Evolutionary conservation across 2,113 vertebrate species (phyloP), one percentile per base, ranked within the genome.

Genomic region (Macquaria ambigua): DNA sequence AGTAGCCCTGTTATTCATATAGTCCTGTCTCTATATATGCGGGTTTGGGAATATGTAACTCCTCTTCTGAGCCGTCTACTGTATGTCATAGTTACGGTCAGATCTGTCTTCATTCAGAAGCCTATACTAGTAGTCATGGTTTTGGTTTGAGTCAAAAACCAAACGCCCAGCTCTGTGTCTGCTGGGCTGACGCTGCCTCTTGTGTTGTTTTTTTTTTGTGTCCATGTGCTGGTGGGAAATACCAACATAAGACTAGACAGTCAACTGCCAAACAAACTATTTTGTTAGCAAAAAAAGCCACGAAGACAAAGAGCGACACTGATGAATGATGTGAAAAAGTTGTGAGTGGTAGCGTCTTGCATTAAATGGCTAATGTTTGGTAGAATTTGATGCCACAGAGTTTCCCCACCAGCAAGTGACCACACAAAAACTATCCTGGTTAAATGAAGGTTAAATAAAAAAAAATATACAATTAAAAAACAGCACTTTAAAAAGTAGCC

Each of bases 111-210:
- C 28, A 4, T 34, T 31, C n/a, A 58, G 62, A 55, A 28, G n/a
- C 25, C 41, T 50, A 20, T 50, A 31, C 1, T 2, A 46, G 58
- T 23, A 43, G 48, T 31, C 23, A 71, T 61, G 1, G 8, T 10
- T 58, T 21, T 18, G n/a, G 23, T 53, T 21, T 52, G 7, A 61
- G 55, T 76, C 46, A 62, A 69, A 77, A 67, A 61, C 59, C 25
- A 15, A 76, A 12, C 6, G 1, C 6, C 16, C 15, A 52, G 10
- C 28, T 55, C 14, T 58, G 39, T 68, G 31, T 34, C 34, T 50
- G 43, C 58, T 37, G 23, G n/a, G 61, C 62, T 50, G 25, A 48
- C 8, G 1, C 23, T 31, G 37, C n/a, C 39, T 85, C 21, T 43
- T 80, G 6, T 31, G 1, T 31, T 31, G 16, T 52, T 43, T 16